Base-by-base conservation (phyloP, 1,140 invertebrate genomes). In the Colletes gigas region DNA sequence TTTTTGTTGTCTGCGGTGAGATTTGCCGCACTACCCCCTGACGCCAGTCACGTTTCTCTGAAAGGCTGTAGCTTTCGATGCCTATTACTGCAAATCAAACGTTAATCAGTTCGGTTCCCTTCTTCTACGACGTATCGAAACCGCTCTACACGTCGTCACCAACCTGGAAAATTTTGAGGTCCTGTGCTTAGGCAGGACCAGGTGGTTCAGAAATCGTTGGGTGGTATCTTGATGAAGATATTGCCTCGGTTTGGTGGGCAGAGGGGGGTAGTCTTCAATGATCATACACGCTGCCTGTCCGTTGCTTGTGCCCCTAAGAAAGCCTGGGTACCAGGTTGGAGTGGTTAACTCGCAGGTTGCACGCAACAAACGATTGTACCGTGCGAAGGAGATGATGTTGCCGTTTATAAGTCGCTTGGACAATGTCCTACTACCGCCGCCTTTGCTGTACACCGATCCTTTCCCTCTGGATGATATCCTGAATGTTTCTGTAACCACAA, bases 21-120 rank as follows among this genome's bases (percentile, higher is more conserved):
- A 90, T 92, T 89, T 93, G 93, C 94, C 93, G 90, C 92, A 90
- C 93, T 92, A 92, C 92, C 93, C 84, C 85, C 84, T 91, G 91
- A 93, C 90, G 92, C 91, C 91, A 96, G 96, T 97, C 97, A 97
- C 97, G 97, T 98, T 96, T 97, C 97, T 95, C 97, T 97, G 95
- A 98, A 97, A 92, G 97, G 97, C 94, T 98, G 97, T 93, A 98
- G 95, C 95, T 98, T 98, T 95, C 97, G 96, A 96, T 98, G 97
- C 95, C 97, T 97, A 95, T 97, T 98, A 95, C 97, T 93, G 81
- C 30, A 78, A 82, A 63, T n/a, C 50, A 76, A 72, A 57, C 7
- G 41, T 65, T 65, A 44, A 44, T 65, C 62, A 10, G 41, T 47
- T 15, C 0, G n/a, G 5, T 19, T 30, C 21, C 4, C 6, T 50